Conservation (phyloP, 2,888 invertebrate genomes). For the Apotomis capreana region DNA sequence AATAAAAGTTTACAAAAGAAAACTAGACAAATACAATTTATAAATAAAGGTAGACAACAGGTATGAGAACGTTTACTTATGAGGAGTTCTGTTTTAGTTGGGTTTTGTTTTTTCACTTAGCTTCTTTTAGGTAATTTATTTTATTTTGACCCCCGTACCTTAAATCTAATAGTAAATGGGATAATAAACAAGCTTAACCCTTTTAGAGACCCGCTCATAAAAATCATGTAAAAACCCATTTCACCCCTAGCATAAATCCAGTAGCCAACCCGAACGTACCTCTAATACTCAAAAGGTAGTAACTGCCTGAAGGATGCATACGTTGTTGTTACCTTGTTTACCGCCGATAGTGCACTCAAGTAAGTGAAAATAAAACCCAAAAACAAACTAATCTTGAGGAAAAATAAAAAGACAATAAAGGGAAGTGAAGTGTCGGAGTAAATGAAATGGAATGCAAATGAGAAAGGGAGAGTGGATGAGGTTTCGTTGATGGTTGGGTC, state of each 20-base stretch:
- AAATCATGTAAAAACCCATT: constrained; percentile 50
- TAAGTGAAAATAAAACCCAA: constrained; percentile 39
- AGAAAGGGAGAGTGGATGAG: constrained; percentile 26
- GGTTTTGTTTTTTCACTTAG: background rate
- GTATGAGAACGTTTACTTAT: too few relatives aligned
- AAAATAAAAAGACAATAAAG: constrained; percentile 42
- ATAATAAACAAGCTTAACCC: constrained; percentile 48
- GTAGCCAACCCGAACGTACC: constrained; percentile 1
- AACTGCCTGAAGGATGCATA: background rate
- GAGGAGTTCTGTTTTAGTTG: too few relatives aligned
- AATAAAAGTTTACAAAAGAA: too few relatives aligned
- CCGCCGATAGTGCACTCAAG: constrained; percentile 29
- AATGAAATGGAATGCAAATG: constrained; percentile 46
- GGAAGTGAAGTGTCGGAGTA: constrained; percentile 37
- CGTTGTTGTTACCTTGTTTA: constrained; percentile 39
- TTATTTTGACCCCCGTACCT: background rate
- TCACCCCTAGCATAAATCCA: constrained; percentile 15
- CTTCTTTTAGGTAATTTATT: background rate
- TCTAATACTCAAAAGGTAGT: background rate
- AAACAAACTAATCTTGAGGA: constrained; percentile 41
- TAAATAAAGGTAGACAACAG: too few relatives aligned
- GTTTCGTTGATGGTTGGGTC: constrained; percentile 24
- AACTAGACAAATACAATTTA: too few relatives aligned
- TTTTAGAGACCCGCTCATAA: constrained; percentile 48
- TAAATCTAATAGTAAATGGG: constrained; percentile 22